Evolutionary conservation across 2,797 vertebrate genomes (phyloP), one percentile per base, ranked within the genome.

Genomic region (Melanotaenia boesemani): DNA sequence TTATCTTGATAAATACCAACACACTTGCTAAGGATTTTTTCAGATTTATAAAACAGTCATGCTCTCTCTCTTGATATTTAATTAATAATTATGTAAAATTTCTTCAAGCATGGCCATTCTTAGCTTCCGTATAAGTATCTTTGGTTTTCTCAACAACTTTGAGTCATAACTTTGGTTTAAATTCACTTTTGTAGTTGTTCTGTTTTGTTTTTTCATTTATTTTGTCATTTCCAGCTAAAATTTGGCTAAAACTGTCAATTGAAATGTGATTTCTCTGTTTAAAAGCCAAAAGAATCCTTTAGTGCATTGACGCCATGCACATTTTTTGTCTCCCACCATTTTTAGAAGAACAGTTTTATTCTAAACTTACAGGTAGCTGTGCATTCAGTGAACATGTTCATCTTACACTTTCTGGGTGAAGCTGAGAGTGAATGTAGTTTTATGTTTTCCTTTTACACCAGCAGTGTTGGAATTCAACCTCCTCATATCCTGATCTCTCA

Each of bases 401-500:
- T 50, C 64, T 62, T 15, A 67, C 13, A 34, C n/a, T 16, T 39
- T 0, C 15, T 62, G 2, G 0, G 5, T 10, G 5, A 5, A 5
- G 28, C 12, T 50, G 12, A 37, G 26, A 52, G n/a, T 50, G 10
- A 9, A 18, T 37, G 5, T 20, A 6, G 44, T 6, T 18, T 16
- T 44, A 8, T 50, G 12, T n/a, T 67, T 55, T 15, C 24, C 18
- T 6, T 8, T 18, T 2, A 0, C 15, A 24, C 46, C 18, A 58
- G 36, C 16, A 22, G n/a, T 24, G 64, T 12, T 60, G 66, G 54
- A 74, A 72, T 28, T 12, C n/a, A 67, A 1, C 16, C 12, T 15
- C 48, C 57, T 7, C 20, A 71, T 26, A 57, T 63, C 24, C 32
- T 41, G 12, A 64, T 74, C 44, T 63, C 2, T 4, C n/a, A 36